Evolutionary conservation across 2,888 invertebrate genomes (phyloP).

Genomic region (Synanthedon tipuliformis): DNA sequence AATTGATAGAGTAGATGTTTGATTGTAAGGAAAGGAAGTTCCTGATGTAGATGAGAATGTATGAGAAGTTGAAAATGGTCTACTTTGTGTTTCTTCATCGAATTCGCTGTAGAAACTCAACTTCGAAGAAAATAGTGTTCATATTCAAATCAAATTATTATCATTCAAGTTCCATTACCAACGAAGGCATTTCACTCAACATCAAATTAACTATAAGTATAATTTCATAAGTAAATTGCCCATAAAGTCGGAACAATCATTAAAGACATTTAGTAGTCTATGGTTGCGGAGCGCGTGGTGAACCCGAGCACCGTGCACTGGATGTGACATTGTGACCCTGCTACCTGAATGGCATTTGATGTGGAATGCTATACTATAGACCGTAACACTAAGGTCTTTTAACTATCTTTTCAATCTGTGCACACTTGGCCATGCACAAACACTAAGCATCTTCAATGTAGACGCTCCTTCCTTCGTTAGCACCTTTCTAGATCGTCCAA

Average conservation of each 20-base stretch:
- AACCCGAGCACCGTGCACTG: conserved; percentile 27
- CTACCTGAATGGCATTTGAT: conserved; percentile 49
- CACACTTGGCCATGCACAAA: conserved; percentile 57
- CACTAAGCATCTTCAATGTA: conserved; percentile 50
- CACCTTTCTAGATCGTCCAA: conserved; percentile 69
- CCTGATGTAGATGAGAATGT: too few relatives aligned
- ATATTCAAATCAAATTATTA: too few relatives aligned
- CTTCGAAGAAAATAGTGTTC: too few relatives aligned
- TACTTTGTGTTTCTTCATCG: too few relatives aligned
- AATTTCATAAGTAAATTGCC: too few relatives aligned
- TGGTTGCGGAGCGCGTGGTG: conserved; percentile 60
- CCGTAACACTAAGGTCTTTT: conserved; percentile 30
- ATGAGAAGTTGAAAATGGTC: too few relatives aligned
- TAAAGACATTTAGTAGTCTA: conserved; percentile 1
- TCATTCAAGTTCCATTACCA: too few relatives aligned
- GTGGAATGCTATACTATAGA: conserved; percentile 59
- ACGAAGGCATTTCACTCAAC: conserved; percentile 17
- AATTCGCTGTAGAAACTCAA: too few relatives aligned
- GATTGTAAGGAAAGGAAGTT: too few relatives aligned
- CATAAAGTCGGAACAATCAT: too few relatives aligned
- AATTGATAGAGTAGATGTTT: too few relatives aligned
- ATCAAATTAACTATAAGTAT: conserved; percentile 16
- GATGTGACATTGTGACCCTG: conserved; percentile 43
- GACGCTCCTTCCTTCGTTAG: conserved; percentile 69
- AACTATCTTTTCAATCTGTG: conserved; percentile 44